Conservation (phyloP, 1,140 invertebrate genomes). For the Eufriesea mexicana region DNA sequence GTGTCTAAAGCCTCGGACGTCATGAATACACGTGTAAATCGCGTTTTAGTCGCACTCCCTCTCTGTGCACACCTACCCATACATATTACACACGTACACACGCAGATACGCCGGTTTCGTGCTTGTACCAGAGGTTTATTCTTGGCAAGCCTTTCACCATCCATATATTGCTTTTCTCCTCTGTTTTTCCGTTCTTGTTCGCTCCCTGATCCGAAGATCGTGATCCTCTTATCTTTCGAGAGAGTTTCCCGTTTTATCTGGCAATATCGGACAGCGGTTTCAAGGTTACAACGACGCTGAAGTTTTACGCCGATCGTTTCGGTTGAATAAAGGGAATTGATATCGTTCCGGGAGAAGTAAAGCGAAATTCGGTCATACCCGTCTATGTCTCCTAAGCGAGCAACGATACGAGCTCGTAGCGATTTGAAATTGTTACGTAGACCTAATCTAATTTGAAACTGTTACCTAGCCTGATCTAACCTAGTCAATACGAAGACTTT, state of each 20-base stretch:
- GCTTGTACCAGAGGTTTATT: neutral
- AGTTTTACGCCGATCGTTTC: neutral
- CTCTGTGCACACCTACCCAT: neutral
- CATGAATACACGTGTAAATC: neutral
- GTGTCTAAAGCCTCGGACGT: neutral
- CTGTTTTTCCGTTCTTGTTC: neutral
- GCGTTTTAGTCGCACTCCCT: slow-evolving; percentile 5
- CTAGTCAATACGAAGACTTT: slow-evolving; percentile 19
- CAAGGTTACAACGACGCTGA: neutral
- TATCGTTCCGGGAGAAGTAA: neutral
- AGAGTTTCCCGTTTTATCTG: neutral
- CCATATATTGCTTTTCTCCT: too few relatives aligned
- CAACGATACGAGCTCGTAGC: slow-evolving; percentile 14
- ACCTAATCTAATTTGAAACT: too few relatives aligned
- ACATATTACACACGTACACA: slow-evolving; percentile 9
- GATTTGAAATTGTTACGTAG: slow-evolving; percentile 26
- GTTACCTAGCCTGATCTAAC: too few relatives aligned
- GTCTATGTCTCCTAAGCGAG: neutral
- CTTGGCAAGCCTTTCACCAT: neutral
- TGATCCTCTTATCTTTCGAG: neutral
- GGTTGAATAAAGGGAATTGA: neutral
- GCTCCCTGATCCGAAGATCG: neutral
- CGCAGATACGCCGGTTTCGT: neutral
- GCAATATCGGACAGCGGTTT: neutral
- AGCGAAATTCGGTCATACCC: neutral